Evolutionary conservation across 2,888 invertebrate genomes (phyloP).

Genomic region (Acleris laterana): DNA sequence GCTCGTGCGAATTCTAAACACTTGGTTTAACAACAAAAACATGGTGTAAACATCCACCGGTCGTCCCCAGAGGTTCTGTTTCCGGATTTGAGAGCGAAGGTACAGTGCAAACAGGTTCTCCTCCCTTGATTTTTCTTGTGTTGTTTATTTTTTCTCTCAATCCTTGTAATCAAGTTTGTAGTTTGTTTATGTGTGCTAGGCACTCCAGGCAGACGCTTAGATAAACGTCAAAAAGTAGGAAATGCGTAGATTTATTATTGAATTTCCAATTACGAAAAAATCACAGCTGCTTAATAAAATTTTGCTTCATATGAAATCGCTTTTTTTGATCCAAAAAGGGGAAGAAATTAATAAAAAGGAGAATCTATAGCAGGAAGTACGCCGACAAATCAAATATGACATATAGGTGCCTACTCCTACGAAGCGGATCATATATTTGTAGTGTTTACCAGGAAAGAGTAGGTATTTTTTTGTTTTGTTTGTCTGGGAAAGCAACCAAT

Average conservation of each 20-base stretch:
- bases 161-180: slow-evolving; percentile 70
- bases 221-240: slow-evolving; percentile 39
- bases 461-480: slow-evolving; percentile 27
- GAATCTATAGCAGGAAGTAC: slow-evolving; percentile 51
- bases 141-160: slow-evolving; percentile 73
- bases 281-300: neutral
- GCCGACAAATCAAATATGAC: slow-evolving; percentile 31
- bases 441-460: slow-evolving; percentile 27
- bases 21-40: slow-evolving; percentile 49
- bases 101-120: slow-evolving; percentile 63
- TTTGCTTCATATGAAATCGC: neutral
- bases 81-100: slow-evolving; percentile 58
- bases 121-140: slow-evolving; percentile 68
- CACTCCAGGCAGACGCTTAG: slow-evolving; percentile 52
- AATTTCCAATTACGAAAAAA: neutral
- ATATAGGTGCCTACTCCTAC: neutral
- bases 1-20: slow-evolving; percentile 6
- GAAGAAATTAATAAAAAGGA: slow-evolving; percentile 55
- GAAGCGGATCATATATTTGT: slow-evolving; percentile 1
- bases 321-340: slow-evolving; percentile 49
- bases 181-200: slow-evolving; percentile 59
- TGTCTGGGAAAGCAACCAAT: slow-evolving; percentile 25
- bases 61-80: slow-evolving; percentile 55
- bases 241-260: neutral
- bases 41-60: slow-evolving; percentile 46